Percentiles rank a stretch among this genome's conserved stretches.
Evolutionary conservation across 2,888 invertebrate species (phyloP).

Genomic region (Oligia latruncula): DNA sequence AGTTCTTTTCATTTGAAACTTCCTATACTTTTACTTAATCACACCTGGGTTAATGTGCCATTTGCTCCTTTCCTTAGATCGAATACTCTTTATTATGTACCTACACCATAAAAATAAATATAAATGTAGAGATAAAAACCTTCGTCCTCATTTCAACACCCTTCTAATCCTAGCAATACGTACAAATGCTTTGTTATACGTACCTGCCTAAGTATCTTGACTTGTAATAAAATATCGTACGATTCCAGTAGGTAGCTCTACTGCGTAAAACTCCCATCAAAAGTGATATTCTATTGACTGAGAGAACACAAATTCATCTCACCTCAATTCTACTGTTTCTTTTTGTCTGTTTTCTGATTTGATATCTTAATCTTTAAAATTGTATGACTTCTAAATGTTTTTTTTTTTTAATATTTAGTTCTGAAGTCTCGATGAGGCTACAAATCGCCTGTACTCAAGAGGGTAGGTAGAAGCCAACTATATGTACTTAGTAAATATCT

Average conservation of each 20-base stretch:
- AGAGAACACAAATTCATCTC: neutral
- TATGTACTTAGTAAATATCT: no score
- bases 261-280: neutral
- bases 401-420: neutral
- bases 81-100: neutral
- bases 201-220: neutral
- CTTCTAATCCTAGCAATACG: constrained; percentile 23
- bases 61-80: neutral
- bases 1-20: neutral
- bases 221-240: neutral
- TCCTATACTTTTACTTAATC: neutral
- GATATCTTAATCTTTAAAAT: neutral
- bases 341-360: no score
- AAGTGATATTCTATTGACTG: neutral
- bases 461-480: no score
- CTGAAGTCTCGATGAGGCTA: neutral
- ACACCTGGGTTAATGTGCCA: neutral
- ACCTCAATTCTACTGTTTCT: neutral
- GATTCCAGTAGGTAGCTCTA: neutral
- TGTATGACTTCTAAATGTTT: no score
- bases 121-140: neutral
- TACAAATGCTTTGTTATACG: constrained; percentile 14
- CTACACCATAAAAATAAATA: neutral
- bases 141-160: neutral
- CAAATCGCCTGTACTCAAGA: no score